Percentiles rank a stretch among this genome's conserved stretches.
Evolutionary conservation across 2,797 vertebrate genomes (phyloP).

Genomic region (Darevskia mixta): DNA sequence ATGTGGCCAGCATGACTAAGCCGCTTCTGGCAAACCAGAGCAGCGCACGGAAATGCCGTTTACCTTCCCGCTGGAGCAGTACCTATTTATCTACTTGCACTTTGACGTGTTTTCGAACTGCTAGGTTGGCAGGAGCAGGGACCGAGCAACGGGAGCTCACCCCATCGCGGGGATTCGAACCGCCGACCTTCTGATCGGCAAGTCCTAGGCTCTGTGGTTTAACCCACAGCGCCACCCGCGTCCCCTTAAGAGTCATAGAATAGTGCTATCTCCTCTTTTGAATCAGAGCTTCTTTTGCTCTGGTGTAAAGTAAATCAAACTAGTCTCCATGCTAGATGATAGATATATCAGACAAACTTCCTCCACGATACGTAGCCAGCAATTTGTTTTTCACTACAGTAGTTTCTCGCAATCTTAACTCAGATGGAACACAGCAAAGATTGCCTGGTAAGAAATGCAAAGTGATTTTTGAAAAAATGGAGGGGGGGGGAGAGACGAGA

Average conservation of each 20-base stretch:
- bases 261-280: slow-evolving; percentile 54
- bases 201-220: no score
- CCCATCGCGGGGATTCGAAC: no score
- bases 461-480: slow-evolving; percentile 48
- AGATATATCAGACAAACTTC: slow-evolving; percentile 65
- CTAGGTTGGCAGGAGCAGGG: no score
- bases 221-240: no score
- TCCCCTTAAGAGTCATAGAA: slow-evolving; percentile 38
- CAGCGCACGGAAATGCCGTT: no score
- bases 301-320: slow-evolving; percentile 69
- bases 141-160: no score
- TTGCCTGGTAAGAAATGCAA: slow-evolving; percentile 69
- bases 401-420: slow-evolving; percentile 73
- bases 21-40: no score
- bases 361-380: slow-evolving; percentile 63
- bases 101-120: no score
- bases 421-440: slow-evolving; percentile 54
- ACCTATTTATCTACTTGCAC: no score
- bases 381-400: slow-evolving; percentile 66
- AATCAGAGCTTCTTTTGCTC: slow-evolving; percentile 63
- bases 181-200: no score
- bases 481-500: slow-evolving; percentile 41
- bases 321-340: slow-evolving; percentile 60
- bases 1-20: no score
- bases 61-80: no score